A percentile compares a stretch with the other conserved stretches of the same genome.
Conservation (phyloP, 2,797 vertebrate species). For the Hippopotamyrus pictus region DNA sequence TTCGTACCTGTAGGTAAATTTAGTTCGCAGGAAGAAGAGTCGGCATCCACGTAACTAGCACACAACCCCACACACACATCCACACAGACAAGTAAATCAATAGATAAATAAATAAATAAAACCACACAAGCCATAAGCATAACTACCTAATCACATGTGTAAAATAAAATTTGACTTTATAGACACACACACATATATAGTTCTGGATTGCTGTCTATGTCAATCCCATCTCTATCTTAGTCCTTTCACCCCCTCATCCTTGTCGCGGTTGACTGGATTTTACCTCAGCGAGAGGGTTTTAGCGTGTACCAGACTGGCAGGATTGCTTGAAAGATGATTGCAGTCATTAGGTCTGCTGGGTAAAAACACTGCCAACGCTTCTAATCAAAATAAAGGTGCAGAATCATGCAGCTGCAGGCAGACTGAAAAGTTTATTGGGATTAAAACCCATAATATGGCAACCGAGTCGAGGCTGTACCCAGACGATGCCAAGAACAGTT, state of each 20-base stretch:
- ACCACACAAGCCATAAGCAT: neutral
- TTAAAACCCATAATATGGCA: neutral
- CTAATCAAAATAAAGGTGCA: neutral
- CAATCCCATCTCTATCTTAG: neutral
- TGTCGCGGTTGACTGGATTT: neutral
- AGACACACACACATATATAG: neutral
- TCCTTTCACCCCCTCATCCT: neutral
- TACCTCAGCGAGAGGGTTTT: neutral
- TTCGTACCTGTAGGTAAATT: neutral
- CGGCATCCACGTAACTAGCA: neutral
- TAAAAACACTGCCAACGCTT: neutral
- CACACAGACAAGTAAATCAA: neutral
- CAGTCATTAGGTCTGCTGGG: neutral
- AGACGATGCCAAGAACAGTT: neutral
- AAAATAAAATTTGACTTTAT: neutral
- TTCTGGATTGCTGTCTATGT: neutral
- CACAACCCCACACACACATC: neutral
- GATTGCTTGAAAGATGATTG: neutral
- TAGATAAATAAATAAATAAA: neutral
- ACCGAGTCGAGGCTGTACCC: neutral
- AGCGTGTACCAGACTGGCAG: neutral
- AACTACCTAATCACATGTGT: neutral
- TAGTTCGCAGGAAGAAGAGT: neutral
- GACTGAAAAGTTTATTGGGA: neutral
- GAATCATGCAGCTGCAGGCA: neutral